phyloP scores from a whole-genome alignment of 1,140 invertebrate species.

The Himalopsyche phryganea region DNA sequence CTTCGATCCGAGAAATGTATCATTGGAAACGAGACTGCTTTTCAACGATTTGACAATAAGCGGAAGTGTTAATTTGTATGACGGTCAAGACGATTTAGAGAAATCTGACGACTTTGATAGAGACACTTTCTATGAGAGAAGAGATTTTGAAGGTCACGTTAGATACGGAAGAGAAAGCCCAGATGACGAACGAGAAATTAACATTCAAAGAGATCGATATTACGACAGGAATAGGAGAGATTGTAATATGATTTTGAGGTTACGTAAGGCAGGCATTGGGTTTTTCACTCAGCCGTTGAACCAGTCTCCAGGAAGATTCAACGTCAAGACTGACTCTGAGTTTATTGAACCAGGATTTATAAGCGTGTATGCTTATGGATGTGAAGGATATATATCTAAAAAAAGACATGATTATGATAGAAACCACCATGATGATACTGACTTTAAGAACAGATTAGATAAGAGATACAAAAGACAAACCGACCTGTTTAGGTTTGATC shows the following conservation, averaged over 20 bases:
- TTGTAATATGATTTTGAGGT: conserved; percentile 74
- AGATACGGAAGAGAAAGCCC: conserved; percentile 32
- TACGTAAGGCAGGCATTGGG: conserved; percentile 73
- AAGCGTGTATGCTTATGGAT: conserved; percentile 79
- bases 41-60: conserved; percentile 77
- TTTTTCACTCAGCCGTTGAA: conserved; percentile 56
- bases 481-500: conserved; percentile 45
- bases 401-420: conserved; percentile 34
- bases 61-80: conserved; percentile 64
- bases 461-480: conserved; percentile 42
- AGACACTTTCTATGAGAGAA: conserved; percentile 29
- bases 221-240: conserved; percentile 47
- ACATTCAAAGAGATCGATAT: conserved; percentile 15
- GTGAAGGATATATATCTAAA: conserved; percentile 53
- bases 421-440: conserved; percentile 38
- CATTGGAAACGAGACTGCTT: conserved; percentile 67
- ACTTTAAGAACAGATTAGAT: conserved; percentile 46
- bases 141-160: conserved; percentile 36
- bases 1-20: conserved; percentile 69
- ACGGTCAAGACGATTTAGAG: conserved; percentile 42
- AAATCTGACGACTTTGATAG: conserved; percentile 24
- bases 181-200: conserved; percentile 11
- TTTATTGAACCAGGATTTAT: conserved; percentile 79
- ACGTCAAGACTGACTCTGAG: conserved; percentile 75
- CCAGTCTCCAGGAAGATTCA: conserved; percentile 60